These are phyloP conservation scores for Girardia tigrina DNA, from an alignment of 2,888 invertebrate species.

Conservation along the genomic window DNA sequence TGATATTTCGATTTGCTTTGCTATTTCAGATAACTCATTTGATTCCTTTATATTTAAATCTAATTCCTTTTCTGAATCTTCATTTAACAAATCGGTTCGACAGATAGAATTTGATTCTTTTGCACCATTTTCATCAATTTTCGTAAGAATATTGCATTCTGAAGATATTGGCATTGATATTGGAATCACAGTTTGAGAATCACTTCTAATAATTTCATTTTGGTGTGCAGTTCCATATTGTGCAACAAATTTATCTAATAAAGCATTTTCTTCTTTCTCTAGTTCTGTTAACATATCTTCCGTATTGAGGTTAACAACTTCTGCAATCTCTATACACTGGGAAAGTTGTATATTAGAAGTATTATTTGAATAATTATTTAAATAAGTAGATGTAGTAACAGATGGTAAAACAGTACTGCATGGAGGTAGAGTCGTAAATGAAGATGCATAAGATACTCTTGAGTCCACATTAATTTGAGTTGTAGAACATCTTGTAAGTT, in stretches of 20 bases:
- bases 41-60: constrained; percentile 4
- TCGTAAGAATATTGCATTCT: not conserved
- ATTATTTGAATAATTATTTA: constrained; percentile 23
- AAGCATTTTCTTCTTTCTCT: constrained; percentile 12
- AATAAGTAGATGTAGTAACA: not conserved
- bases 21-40: not conserved
- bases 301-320: constrained; percentile 12
- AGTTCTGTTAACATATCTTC: constrained; percentile 14
- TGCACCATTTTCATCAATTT: not conserved
- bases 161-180: not conserved
- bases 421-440: not conserved
- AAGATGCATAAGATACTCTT: constrained; percentile 11
- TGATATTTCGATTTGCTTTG: constrained; percentile 8
- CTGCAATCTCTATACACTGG: not conserved
- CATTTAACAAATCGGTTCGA: not conserved
- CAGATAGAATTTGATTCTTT: not conserved
- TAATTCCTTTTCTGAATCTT: not conserved
- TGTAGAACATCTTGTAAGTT: not conserved
- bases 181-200: constrained; percentile 15
- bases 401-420: constrained; percentile 14
- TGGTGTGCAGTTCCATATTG: not conserved
- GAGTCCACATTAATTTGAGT: not conserved
- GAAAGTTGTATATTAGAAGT: not conserved
- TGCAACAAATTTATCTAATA: not conserved
- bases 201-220: not conserved